Conservation (phyloP, 2,797 vertebrate genomes). For the Scolopax bukidnonensis region DNA sequence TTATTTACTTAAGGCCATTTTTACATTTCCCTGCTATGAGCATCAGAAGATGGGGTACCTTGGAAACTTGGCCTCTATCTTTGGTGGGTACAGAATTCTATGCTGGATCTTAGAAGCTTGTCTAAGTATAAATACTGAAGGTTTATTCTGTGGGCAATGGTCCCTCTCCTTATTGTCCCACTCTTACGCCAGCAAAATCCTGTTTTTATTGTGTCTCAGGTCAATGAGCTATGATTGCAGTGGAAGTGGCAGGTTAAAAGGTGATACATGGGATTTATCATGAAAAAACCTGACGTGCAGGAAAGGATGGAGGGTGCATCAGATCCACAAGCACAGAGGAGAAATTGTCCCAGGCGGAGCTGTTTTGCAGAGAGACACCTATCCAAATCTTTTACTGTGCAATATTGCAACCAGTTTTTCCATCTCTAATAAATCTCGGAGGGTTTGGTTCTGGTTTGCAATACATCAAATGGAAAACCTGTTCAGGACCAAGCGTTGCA, state of each 20-base stretch:
- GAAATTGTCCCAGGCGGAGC: not conserved
- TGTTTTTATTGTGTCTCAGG: not conserved
- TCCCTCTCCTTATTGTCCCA: not conserved
- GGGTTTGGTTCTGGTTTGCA: conserved; percentile 52
- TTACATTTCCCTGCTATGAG: not conserved
- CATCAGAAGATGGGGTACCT: not conserved
- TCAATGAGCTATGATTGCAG: not conserved
- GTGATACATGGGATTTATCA: not conserved
- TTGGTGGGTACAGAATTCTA: not conserved
- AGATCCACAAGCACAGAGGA: not conserved
- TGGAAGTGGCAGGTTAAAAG: not conserved
- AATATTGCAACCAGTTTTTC: conserved; percentile 45
- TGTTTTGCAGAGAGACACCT: conserved; percentile 1
- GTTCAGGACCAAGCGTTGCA: not conserved
- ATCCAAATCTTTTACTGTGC: not conserved
- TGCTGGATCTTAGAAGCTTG: not conserved
- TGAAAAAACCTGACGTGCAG: not conserved
- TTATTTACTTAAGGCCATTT: not conserved
- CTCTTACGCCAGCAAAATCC: not conserved
- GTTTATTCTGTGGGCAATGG: not conserved
- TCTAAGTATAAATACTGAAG: not conserved
- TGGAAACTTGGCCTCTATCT: not conserved
- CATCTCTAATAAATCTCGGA: not conserved
- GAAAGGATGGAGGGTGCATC: not conserved
- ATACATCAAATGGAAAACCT: not conserved